A percentile compares a stretch with the other conserved stretches of the same genome.
Evolutionary conservation across 2,113 vertebrate species (phyloP).

Genomic region (Bambusicola thoracicus): DNA sequence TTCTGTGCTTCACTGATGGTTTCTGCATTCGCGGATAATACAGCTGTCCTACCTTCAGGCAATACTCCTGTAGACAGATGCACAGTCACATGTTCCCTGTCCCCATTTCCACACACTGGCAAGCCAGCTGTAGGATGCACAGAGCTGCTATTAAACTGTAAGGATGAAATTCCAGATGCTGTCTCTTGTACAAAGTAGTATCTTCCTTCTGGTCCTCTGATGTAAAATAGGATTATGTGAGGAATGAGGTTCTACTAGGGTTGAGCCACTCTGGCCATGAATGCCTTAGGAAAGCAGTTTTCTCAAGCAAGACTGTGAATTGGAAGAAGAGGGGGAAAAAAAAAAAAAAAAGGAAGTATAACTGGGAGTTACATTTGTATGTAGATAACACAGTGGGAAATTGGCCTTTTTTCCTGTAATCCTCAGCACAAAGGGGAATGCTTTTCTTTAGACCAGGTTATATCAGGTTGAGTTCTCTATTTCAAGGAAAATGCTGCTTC

Average conservation of each 20-base stretch:
- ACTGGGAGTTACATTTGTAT: not conserved
- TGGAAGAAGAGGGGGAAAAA: not conserved
- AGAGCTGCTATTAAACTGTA: not conserved
- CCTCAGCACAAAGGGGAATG: not conserved
- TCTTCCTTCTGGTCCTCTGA: not conserved
- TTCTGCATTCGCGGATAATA: not conserved
- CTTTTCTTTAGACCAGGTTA: not conserved
- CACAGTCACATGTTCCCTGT: not conserved
- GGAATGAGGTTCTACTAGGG: not conserved
- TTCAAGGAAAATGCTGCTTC: not conserved
- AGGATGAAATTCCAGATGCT: not conserved
- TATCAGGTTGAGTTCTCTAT: not conserved
- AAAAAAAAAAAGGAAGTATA: not conserved
- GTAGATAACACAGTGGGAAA: not conserved
- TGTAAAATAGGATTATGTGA: not conserved
- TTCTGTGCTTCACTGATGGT: not conserved
- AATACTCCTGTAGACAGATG: not conserved
- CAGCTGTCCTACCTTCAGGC: not conserved
- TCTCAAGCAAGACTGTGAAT: not conserved
- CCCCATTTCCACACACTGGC: too few relatives aligned
- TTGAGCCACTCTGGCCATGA: not conserved
- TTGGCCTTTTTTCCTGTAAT: not conserved
- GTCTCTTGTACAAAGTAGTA: not conserved
- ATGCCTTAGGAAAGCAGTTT: not conserved
- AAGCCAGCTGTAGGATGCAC: not conserved